These are phyloP conservation scores for Protosalanx chinensis DNA, from an alignment of 2,797 vertebrate genomes.

Conservation along the genomic window DNA sequence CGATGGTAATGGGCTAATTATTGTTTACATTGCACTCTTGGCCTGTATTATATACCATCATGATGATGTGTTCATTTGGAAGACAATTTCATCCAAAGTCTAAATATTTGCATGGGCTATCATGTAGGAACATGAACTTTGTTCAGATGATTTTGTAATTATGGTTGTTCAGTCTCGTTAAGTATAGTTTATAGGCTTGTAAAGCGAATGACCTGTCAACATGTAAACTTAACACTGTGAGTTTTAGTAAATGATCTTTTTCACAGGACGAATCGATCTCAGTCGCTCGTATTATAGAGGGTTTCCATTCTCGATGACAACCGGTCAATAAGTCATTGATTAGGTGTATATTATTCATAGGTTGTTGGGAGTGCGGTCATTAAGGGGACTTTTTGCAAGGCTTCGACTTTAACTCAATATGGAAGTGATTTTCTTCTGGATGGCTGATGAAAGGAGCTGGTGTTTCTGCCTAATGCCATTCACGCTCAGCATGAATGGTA, in stretches of 20 bases:
- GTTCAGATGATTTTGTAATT: slow-evolving; percentile 52
- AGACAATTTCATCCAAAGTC: too few species aligned
- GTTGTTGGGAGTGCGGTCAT: slow-evolving; percentile 58
- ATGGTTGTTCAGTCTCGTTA: slow-evolving; percentile 37
- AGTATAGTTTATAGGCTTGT: slow-evolving; percentile 29
- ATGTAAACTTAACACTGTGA: slow-evolving; percentile 54
- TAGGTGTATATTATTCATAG: slow-evolving; percentile 69
- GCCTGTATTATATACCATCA: too few species aligned
- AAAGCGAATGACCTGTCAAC: slow-evolving; percentile 45
- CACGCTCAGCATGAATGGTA: slow-evolving; percentile 35
- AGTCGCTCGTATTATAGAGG: slow-evolving; percentile 61
- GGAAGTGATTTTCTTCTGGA: slow-evolving; percentile 18
- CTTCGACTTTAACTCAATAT: slow-evolving; percentile 11
- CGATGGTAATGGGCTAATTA: too few species aligned
- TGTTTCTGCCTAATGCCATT: background rate
- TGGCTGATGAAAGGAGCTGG: slow-evolving; percentile 27
- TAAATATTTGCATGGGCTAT: too few species aligned
- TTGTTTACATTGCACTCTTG: too few species aligned
- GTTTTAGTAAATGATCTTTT: slow-evolving; percentile 46
- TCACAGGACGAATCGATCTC: slow-evolving; percentile 49
- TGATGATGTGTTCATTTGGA: too few species aligned
- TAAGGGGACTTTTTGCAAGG: slow-evolving; percentile 53
- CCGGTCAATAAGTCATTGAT: slow-evolving; percentile 71
- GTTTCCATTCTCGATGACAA: slow-evolving; percentile 62
- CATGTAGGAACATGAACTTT: slow-evolving; percentile 21